phyloP scores from a whole-genome alignment of 2,888 invertebrate genomes.

The Ferdinandea cuprea region DNA sequence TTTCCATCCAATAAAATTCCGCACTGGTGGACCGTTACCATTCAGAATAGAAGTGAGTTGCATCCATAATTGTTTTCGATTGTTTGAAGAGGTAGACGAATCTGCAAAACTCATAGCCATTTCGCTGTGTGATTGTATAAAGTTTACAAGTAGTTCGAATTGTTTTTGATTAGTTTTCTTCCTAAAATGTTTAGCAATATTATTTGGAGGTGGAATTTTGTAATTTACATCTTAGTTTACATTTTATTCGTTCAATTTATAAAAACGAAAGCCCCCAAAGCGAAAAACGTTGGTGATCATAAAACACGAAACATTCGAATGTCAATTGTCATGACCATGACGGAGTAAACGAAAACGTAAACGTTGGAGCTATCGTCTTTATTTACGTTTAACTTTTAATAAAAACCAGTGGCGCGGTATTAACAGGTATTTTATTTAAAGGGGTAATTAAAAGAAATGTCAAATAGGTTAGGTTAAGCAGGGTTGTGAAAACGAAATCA shows the following conservation, averaged over 20 bases:
- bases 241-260: too few species aligned
- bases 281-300: neutral
- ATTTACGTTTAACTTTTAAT: too few species aligned
- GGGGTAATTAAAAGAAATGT: neutral
- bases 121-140: conserved; percentile 1
- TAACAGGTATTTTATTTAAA: neutral
- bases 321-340: neutral
- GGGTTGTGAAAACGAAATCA: too few species aligned
- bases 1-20: conserved; percentile 6
- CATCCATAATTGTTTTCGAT: conserved; percentile 10
- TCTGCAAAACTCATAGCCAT: neutral
- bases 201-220: neutral
- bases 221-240: neutral
- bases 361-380: neutral
- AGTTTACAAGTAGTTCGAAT: conserved; percentile 25
- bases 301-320: neutral
- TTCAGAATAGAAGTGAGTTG: neutral
- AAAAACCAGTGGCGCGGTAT: neutral
- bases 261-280: neutral
- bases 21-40: conserved; percentile 1
- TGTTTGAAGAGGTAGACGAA: neutral
- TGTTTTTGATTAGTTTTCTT: conserved; percentile 5
- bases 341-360: neutral
- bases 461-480: too few species aligned
- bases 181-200: conserved; percentile 4